Base-by-base conservation (phyloP, 2,797 vertebrate genomes). In the Choloepus didactylus region DNA sequence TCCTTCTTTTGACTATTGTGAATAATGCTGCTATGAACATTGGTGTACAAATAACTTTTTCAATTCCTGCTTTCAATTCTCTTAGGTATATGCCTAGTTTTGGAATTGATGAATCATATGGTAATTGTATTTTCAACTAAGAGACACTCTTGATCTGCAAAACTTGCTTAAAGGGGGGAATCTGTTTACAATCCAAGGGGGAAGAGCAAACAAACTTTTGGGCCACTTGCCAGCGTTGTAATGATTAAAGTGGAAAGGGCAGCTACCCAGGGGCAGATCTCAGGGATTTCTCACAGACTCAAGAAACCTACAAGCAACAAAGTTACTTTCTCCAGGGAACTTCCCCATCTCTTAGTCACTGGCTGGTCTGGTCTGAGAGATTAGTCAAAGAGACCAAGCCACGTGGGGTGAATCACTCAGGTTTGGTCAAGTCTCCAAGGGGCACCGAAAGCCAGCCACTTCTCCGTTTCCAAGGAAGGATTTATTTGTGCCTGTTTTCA, bases 271-370 rank as follows among this genome's bases (percentile, higher is more conserved):
- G 88, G 93, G 89, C 59, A 62, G 25, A 79, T 86, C 67, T 93
- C 86, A 81, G 59, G 95, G 94, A 67, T 15, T 91, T 95, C 82
- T 96, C 91, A 92, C 87, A 72, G 88, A 72, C 88, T 64, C 70
- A 27, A 92, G 92, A 97, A 97, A 96, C 82, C 79, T 93, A 87
- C n/a, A 96, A 76, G 91, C 83, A 94, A 91, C 92, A 97, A 60
- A 95, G 70, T 95, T 93, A 95, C 94, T 96, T 96, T 96, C 95
- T 60, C 85, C 91, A 92, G 95, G 96, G 97, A 94, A 96, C 95
- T 97, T 96, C 97, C 95, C 97, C 97, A 93, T 96, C 88, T 89
- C 96, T 98, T 97, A 98, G 97, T 97, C 96, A 97, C 93, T 83
- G 6, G 75, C 86, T 93, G 6, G 49, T 89, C 87, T 97, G 95